Base-by-base conservation (phyloP, 2,113 vertebrate species). In the Bos indicus region DNA sequence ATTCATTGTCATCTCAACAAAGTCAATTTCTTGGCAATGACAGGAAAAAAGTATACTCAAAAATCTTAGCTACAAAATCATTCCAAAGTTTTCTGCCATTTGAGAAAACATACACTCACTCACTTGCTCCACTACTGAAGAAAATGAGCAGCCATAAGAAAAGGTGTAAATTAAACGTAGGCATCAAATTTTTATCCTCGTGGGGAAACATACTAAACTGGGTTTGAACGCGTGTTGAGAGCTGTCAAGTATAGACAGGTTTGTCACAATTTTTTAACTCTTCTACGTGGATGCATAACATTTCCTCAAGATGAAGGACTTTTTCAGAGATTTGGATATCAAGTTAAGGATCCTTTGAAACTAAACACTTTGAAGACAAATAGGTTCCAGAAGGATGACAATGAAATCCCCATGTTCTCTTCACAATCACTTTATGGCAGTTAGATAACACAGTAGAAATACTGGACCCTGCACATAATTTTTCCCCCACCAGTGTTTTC, bases 371-470 rank as follows among this genome's bases (percentile, higher is more conserved):
- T 98, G 97, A 98, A 97, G 97, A 97, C 87, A 97, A 98, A 97
- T 98, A 95, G 71, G 74, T 97, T 98, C 97, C 98, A 98, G 98
- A 97, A 97, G 95, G 92, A 92, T 97, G 96, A 88, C 92, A 71
- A 97, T 97, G 94, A 98, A 97, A 97, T 88, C 98, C 96, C 97
- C 86, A 64, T 97, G 98, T 97, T 97, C 86, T 93, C 81, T 60
- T 94, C 86, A 91, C 67, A 87, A 62, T 87, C 19, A 36, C 67
- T 91, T 64, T 80, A 78, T 51, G 92, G 90, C 64, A 56, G 71
- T 81, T 33, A 80, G 28, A 97, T 81, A 93, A 85, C 14, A 52
- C 77, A n/a, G 60, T 36, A 87, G 74, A 97, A 92, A 84, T 62
- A 62, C 83, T 52, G 83, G 90, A 56, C 36, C 2, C 6, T 90